phyloP scores from a whole-genome alignment of 2,113 vertebrate genomes.

The Dasyurus viverrinus region DNA sequence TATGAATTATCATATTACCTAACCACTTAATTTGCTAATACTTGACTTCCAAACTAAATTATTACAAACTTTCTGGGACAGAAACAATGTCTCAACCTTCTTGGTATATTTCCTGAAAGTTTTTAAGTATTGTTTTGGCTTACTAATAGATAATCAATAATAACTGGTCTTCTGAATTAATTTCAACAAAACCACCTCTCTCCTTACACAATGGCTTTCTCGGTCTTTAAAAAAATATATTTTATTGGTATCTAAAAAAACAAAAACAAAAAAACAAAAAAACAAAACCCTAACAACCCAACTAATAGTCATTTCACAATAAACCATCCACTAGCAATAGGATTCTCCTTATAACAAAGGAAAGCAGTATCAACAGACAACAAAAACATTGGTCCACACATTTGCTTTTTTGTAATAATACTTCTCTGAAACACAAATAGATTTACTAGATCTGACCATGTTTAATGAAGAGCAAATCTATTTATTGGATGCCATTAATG shows the following conservation, averaged over 20 bases:
- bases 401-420: too few relatives aligned
- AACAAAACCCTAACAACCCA: background rate
- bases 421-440: too few relatives aligned
- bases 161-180: background rate
- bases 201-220: background rate
- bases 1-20: background rate
- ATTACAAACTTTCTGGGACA: background rate
- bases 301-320: background rate
- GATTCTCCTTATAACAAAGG: background rate
- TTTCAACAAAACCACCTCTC: background rate
- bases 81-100: background rate
- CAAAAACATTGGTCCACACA: background rate
- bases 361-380: background rate
- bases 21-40: background rate
- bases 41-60: background rate
- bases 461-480: too few relatives aligned
- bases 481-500: too few relatives aligned
- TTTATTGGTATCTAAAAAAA: background rate
- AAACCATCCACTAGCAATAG: background rate
- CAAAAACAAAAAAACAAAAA: too few relatives aligned
- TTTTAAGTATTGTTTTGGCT: background rate
- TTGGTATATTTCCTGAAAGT: background rate
- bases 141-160: background rate
- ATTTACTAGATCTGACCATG: too few relatives aligned
- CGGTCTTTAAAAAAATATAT: background rate